Evolutionary conservation across 2,888 invertebrate genomes (phyloP).

Genomic region (Erannis defoliaria): DNA sequence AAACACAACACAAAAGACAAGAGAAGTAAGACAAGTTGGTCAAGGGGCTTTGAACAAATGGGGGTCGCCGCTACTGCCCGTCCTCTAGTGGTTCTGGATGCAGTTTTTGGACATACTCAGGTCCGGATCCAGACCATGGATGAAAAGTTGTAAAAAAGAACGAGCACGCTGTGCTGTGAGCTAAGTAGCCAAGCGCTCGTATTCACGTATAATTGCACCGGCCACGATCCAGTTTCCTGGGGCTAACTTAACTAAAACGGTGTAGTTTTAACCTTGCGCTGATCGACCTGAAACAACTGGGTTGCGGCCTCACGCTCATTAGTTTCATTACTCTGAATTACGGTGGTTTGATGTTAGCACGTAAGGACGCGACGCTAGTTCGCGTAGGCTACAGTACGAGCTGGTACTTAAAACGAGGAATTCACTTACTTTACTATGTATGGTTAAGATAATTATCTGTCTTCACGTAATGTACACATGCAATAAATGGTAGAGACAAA

Average conservation of each 20-base stretch:
- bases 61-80: too few species aligned
- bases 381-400: not conserved
- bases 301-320: conserved; percentile 17
- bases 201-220: conserved; percentile 17
- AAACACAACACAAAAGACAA: too few species aligned
- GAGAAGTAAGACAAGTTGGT: too few species aligned
- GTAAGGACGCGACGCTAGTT: not conserved
- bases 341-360: conserved; percentile 3
- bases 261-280: conserved; percentile 23
- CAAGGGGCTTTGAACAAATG: too few species aligned
- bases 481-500: too few species aligned
- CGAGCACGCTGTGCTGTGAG: not conserved
- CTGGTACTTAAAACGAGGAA: not conserved
- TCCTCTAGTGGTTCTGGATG: too few species aligned
- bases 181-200: not conserved
- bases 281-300: conserved; percentile 23
- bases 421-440: not conserved
- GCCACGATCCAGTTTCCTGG: conserved; percentile 8
- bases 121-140: too few species aligned
- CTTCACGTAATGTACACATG: too few species aligned
- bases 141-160: too few species aligned
- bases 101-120: too few species aligned
- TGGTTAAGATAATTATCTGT: too few species aligned
- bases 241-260: not conserved
- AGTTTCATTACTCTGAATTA: conserved; percentile 18